Base-by-base conservation (phyloP, 2,113 vertebrate species). In the Athene cunicularia region DNA sequence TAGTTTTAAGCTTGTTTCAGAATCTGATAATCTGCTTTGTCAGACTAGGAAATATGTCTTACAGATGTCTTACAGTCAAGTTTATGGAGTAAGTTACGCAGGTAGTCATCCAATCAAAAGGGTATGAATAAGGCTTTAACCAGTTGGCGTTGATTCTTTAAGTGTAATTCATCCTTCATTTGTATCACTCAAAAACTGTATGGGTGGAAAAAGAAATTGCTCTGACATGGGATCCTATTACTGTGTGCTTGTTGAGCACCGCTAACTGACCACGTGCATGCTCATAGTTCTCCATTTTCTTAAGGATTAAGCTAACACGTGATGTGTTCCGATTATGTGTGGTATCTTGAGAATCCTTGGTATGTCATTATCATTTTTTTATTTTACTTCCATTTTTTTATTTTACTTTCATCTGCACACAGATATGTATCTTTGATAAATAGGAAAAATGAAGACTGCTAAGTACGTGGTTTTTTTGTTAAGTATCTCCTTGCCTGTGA, bases 311-410 rank as follows among this genome's bases (percentile, higher is more conserved):
- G 64, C 73, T 81, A 79, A 56, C 52, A 72, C 1, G 8, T 79
- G 73, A 81, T 79, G 26, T 52, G 37, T 79, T 94, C 58, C 56
- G 52, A n/a, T 91, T 81, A 37, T 2, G 0, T 63, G 37, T 91
- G 89, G 41, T 91, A 87, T 96, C 83, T 85, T 75, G 74, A 74
- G 93, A 96, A 94, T 96, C 62, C 56, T 82, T 85, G 91, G 86
- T 72, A 84, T 80, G 62, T 60, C 18, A 0, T 92, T 90, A 64
- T 0, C 30, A 16, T 20, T 76, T 82, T 76, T 67, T 50, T 2
- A 21, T n/a, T n/a, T n/a, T n/a, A n/a, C n/a, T n/a, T n/a, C n/a
- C n/a, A n/a, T n/a, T n/a, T n/a, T n/a, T n/a, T n/a, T n/a, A n/a
- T n/a, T n/a, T n/a, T 60, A 9, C 67, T 92, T 94, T 88, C 24